Conservation (phyloP, 2,888 invertebrate genomes). For the Drosophila birchii region DNA sequence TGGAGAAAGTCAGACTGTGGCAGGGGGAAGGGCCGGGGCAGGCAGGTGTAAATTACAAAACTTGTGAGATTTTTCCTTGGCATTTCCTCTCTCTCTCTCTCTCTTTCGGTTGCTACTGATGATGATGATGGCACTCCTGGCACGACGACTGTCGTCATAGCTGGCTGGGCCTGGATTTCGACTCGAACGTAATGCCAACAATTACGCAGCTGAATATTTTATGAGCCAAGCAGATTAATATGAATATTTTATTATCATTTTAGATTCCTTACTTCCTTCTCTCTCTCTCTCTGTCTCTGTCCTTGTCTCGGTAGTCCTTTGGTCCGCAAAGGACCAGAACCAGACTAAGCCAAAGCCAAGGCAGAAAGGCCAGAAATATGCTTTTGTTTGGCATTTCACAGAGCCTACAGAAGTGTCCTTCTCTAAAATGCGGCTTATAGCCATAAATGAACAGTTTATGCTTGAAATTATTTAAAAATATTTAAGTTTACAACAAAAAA, state of each 20-base stretch:
- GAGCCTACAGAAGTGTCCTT: not conserved
- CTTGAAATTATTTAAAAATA: not conserved
- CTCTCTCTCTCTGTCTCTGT: not conserved
- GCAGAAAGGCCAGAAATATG: conserved; percentile 69
- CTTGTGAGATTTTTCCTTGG: conserved; percentile 68
- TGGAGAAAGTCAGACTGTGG: not conserved
- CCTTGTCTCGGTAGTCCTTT: not conserved
- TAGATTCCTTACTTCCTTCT: conserved; percentile 71
- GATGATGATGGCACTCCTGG: conserved; percentile 47
- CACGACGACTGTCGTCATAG: conserved; percentile 46
- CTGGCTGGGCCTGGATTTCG: conserved; percentile 38
- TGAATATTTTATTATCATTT: conserved; percentile 83
- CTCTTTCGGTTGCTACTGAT: conserved; percentile 7
- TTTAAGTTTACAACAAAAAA: no score
- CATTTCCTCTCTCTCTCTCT: conserved; percentile 56
- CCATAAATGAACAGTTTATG: not conserved
- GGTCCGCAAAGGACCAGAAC: conserved; percentile 4
- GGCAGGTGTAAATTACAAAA: conserved; percentile 79
- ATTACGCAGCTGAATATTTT: conserved; percentile 81
- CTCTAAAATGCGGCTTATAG: not conserved
- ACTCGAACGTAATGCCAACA: conserved; percentile 74
- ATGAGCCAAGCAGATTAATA: conserved; percentile 81
- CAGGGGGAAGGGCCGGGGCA: conserved; percentile 51
- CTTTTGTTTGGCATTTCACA: conserved; percentile 67
- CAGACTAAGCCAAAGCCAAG: conserved; percentile 54